These are phyloP conservation scores for Drosophila auraria DNA, from an alignment of 1,140 invertebrate species.

Conservation along the genomic window DNA sequence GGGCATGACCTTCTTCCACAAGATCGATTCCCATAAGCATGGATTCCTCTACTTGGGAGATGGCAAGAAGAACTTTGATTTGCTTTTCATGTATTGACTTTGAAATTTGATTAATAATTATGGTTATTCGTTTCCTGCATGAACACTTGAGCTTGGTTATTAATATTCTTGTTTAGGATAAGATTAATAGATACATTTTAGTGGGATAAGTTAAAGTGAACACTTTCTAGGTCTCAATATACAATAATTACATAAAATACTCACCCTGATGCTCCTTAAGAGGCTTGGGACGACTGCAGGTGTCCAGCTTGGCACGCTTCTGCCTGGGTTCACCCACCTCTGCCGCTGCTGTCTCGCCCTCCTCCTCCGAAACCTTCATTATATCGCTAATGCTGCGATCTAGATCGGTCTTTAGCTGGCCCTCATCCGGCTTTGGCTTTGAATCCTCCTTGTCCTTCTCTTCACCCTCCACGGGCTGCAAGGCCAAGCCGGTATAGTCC, in stretches of 20 bases:
- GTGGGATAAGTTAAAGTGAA: too few species aligned
- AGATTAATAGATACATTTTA: too few species aligned
- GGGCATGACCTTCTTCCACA: conserved; percentile 90
- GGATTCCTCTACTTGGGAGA: conserved; percentile 91
- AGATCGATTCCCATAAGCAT: conserved; percentile 88
- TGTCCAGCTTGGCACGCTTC: conserved; percentile 61
- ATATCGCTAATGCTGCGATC: conserved; percentile 40
- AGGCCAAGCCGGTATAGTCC: conserved; percentile 87
- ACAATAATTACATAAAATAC: neutral
- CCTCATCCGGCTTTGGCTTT: conserved; percentile 21
- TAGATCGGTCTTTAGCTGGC: conserved; percentile 14
- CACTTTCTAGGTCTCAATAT: too few species aligned
- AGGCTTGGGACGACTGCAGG: conserved; percentile 49
- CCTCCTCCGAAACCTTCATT: conserved; percentile 16
- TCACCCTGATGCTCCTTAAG: conserved; percentile 52
- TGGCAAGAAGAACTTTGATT: conserved; percentile 90
- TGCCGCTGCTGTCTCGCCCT: neutral
- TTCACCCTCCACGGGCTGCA: conserved; percentile 33
- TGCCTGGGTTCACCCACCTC: conserved; percentile 41
- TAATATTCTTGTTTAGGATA: neutral
- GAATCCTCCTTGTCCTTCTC: conserved; percentile 18
- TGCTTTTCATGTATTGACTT: conserved; percentile 89
- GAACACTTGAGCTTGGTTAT: neutral
- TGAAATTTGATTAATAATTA: conserved; percentile 21
- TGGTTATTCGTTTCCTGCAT: conserved; percentile 1